These are phyloP conservation scores for Diplazon laetatorius DNA, from an alignment of 2,888 invertebrate genomes.

Conservation along the genomic window DNA sequence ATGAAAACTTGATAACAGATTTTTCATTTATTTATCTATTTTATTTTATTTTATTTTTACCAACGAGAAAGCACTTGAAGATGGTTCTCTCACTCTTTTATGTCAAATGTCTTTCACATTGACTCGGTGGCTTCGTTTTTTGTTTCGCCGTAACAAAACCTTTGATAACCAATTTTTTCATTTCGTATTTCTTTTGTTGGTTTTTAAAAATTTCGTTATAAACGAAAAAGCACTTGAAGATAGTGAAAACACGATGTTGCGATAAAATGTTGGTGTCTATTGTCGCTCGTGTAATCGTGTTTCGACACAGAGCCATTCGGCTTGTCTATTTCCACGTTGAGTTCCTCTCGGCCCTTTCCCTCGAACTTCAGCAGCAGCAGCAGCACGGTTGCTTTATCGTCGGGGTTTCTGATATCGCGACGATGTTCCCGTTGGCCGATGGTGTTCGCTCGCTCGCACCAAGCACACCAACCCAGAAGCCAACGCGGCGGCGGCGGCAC, in stretches of 20 bases:
- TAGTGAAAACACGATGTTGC: constrained; percentile 33
- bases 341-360: constrained; percentile 58
- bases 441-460: too few species aligned
- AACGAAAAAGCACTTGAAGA: not conserved
- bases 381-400: constrained; percentile 79
- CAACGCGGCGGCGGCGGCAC: constrained; percentile 65
- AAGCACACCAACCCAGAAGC: too few species aligned
- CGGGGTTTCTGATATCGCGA: constrained; percentile 78
- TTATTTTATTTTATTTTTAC: not conserved
- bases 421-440: constrained; percentile 65
- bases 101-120: too few species aligned
- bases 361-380: constrained; percentile 56
- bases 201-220: not conserved
- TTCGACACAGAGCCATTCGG: constrained; percentile 51
- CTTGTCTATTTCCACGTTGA: constrained; percentile 29
- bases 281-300: constrained; percentile 74
- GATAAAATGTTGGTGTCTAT: constrained; percentile 68
- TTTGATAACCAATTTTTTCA: too few species aligned
- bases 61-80: not conserved
- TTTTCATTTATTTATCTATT: too few species aligned
- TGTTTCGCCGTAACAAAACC: too few species aligned
- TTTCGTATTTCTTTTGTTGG: too few species aligned
- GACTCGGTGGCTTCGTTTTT: too few species aligned
- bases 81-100: too few species aligned
- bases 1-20: too few species aligned